Evolutionary conservation across 2,888 invertebrate genomes (phyloP).

Genomic region (Sphecodes monilicornis): DNA sequence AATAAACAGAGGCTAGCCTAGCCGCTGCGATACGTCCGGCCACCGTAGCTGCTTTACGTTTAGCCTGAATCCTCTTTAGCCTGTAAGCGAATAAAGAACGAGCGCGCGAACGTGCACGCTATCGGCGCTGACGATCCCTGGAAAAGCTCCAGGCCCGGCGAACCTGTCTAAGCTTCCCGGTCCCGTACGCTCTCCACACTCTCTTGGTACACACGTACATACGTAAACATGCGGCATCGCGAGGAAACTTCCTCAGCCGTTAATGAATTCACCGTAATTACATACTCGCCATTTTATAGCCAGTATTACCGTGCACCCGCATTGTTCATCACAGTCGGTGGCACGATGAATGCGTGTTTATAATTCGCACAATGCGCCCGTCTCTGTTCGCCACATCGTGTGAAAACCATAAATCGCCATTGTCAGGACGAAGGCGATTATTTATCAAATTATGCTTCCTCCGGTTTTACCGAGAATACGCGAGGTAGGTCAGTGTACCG

Average conservation of each 20-base stretch:
- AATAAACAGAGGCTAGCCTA: slow-evolving; percentile 41
- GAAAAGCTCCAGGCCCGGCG: slow-evolving; percentile 34
- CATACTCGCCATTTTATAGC: slow-evolving; percentile 45
- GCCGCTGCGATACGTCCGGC: slow-evolving; percentile 33
- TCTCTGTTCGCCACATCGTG: slow-evolving; percentile 9
- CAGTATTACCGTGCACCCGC: slow-evolving; percentile 27
- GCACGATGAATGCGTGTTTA: slow-evolving; percentile 28
- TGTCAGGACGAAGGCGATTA: slow-evolving; percentile 41
- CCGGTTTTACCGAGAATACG: neutral
- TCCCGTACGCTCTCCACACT: neutral
- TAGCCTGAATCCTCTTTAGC: slow-evolving; percentile 52
- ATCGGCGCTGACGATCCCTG: slow-evolving; percentile 17
- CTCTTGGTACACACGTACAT: neutral
- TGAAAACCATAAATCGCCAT: slow-evolving; percentile 50
- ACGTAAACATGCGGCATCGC: slow-evolving; percentile 25
- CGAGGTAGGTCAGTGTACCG: neutral
- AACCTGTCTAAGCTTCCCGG: slow-evolving; percentile 27
- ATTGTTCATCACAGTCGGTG: slow-evolving; percentile 32
- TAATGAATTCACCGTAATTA: slow-evolving; percentile 55
- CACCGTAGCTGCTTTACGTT: slow-evolving; percentile 32
- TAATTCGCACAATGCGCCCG: slow-evolving; percentile 48
- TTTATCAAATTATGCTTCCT: neutral
- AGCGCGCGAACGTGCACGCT: neutral
- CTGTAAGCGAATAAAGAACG: slow-evolving; percentile 18
- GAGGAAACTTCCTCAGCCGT: slow-evolving; percentile 34